phyloP scores from a whole-genome alignment of 2,113 vertebrate species.

The Noctilio leporinus region DNA sequence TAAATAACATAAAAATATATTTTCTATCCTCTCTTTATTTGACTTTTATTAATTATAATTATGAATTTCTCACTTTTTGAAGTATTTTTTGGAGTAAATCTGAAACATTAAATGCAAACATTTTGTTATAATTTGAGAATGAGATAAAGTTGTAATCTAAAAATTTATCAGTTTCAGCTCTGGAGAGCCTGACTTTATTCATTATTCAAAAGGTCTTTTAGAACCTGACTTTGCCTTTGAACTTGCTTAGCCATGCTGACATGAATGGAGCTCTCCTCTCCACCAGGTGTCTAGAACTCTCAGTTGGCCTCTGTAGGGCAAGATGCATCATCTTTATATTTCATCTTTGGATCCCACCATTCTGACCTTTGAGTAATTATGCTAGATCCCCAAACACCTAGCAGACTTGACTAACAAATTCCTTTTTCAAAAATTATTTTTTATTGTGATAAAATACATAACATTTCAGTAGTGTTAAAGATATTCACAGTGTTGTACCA shows the following conservation, averaged over 20 bases:
- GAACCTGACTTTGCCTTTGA: background rate
- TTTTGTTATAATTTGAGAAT: background rate
- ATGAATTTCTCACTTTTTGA: background rate
- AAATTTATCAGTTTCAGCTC: background rate
- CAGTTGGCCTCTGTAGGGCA: background rate
- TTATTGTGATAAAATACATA: background rate
- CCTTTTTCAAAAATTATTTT: background rate
- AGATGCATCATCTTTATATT: background rate
- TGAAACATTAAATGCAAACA: background rate
- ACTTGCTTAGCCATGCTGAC: background rate
- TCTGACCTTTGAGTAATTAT: slow-evolving; percentile 5
- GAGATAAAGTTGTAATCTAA: background rate
- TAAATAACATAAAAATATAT: background rate
- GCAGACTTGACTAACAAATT: background rate
- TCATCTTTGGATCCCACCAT: background rate
- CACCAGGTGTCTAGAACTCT: background rate
- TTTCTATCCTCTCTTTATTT: background rate
- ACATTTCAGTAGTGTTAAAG: background rate
- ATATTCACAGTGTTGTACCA: background rate
- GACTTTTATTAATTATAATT: background rate
- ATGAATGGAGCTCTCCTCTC: background rate
- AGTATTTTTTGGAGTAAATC: background rate
- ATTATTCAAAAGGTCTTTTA: background rate
- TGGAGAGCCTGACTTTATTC: background rate
- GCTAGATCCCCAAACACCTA: background rate